Base-by-base conservation (phyloP, 2,888 invertebrate genomes). In the Drosophila pseudotalamancana region DNA sequence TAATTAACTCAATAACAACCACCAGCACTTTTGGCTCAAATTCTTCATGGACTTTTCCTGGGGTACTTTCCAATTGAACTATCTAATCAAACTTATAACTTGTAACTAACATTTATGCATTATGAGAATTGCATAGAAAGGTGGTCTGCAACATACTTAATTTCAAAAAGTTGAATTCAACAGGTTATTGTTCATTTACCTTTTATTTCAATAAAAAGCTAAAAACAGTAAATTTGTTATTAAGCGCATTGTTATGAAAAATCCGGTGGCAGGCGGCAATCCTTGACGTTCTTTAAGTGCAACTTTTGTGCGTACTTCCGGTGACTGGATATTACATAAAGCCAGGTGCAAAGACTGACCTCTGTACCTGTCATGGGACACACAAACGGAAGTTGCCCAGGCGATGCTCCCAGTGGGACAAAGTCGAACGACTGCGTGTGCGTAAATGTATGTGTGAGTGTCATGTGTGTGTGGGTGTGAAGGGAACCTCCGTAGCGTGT, bases 291-390 rank as follows among this genome's bases (percentile, higher is more conserved):
- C 37, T 65, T 65, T 59, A 72, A 80, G 69, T 68, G 77, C 62
- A 63, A 68, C 74, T 65, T 77, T 69, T 72, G 64, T 73, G 70
- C 65, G 49, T 46, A 63, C 78, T 81, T 79, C 87, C 87, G 87
- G 34, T 32, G 32, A 50, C 51, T 55, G 59, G 45, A 34, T 50
- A 12, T 37, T 25, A 55, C 69, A 70, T 37, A 56, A 34, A 45
- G 70, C 63, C 25, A 19, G 40, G 19, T 29, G 16, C 25, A 49
- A 27, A 6, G 23, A 19, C 29, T 37, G 51, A 39, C 50, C 42
- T 40, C 4, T 29, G 23, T 19, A 14, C 27, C 18, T n/a, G n/a
- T 16, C 16, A 8, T 6, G 19, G 34, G 1, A 34, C 34, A 29
- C 16, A 50, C 49, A 53, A 48, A 37, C 73, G 73, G 85, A 81